Evolutionary conservation across 1,140 invertebrate species (phyloP).

Genomic region (Procambarus virginalis): DNA sequence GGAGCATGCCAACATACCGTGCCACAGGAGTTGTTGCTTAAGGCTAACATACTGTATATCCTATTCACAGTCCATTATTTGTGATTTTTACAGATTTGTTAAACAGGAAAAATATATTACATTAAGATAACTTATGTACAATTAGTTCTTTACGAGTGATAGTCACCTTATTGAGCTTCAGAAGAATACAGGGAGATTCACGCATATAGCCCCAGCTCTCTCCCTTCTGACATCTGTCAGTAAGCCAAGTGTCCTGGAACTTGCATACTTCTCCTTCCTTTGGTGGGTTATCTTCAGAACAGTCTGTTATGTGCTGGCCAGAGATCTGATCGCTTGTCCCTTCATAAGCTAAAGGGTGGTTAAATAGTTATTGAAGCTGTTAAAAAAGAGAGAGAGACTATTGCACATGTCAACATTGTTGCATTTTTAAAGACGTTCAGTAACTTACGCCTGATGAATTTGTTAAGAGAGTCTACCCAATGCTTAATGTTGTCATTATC

Average conservation of each 20-base stretch:
- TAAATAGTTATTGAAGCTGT: neutral
- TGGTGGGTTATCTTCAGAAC: conserved; percentile 79
- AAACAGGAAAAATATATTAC: too few species aligned
- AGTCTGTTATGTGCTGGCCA: conserved; percentile 76
- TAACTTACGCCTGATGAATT: conserved; percentile 83
- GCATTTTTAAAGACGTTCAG: neutral
- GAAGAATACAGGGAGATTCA: conserved; percentile 86
- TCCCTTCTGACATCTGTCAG: conserved; percentile 81
- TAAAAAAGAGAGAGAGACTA: too few species aligned
- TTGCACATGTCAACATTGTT: neutral
- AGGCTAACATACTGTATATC: too few species aligned
- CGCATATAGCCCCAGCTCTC: conserved; percentile 84
- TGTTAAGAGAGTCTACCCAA: conserved; percentile 60
- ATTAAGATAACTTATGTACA: too few species aligned
- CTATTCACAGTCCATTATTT: too few species aligned
- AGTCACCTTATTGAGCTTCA: conserved; percentile 87
- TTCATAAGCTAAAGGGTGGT: conserved; percentile 79
- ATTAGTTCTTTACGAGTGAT: too few species aligned
- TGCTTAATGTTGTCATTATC: conserved; percentile 79
- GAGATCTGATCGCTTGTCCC: conserved; percentile 76
- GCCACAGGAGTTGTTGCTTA: too few species aligned
- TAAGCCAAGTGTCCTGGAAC: conserved; percentile 79
- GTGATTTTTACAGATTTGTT: too few species aligned
- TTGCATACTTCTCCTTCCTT: conserved; percentile 81
- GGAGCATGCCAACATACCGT: too few species aligned